A percentile compares a stretch with the other conserved stretches of the same genome.
Evolutionary conservation across 2,888 invertebrate genomes (phyloP).

Genomic region (Rhaphigaster nebulosa): DNA sequence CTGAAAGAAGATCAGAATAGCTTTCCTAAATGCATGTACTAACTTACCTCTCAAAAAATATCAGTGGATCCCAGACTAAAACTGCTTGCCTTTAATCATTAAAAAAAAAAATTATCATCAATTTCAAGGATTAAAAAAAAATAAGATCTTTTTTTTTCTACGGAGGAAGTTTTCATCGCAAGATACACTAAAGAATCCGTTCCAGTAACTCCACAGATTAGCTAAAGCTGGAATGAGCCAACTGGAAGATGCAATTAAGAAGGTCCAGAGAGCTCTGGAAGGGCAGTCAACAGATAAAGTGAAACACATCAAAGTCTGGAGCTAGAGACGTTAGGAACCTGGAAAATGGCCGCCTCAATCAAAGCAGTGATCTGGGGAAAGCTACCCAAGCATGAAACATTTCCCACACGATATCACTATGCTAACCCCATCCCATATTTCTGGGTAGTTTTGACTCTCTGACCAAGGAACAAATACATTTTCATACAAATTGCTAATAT

Average conservation of each 20-base stretch:
- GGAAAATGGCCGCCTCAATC: constrained; percentile 9
- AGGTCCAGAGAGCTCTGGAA: background rate
- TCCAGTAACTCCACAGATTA: constrained; percentile 3
- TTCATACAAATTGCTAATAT: too few species aligned
- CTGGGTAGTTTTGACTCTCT: background rate
- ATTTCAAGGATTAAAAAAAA: too few species aligned
- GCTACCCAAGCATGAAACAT: background rate
- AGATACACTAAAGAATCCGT: background rate
- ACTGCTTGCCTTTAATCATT: too few species aligned
- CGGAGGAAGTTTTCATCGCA: background rate
- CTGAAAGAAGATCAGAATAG: too few species aligned
- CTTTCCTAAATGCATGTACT: too few species aligned
- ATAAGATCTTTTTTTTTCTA: background rate
- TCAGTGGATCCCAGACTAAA: too few species aligned
- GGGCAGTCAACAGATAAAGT: constrained; percentile 32
- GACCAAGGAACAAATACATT: background rate
- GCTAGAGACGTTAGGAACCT: background rate
- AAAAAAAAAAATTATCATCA: too few species aligned
- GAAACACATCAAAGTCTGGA: constrained; percentile 10
- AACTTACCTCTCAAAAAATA: too few species aligned
- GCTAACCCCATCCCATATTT: background rate
- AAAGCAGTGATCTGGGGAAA: background rate
- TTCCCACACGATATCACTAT: background rate
- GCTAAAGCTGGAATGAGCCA: background rate
- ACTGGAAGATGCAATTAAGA: constrained; percentile 44